Conservation (phyloP, 2,113 vertebrate species). For the Microcebus murinus region DNA sequence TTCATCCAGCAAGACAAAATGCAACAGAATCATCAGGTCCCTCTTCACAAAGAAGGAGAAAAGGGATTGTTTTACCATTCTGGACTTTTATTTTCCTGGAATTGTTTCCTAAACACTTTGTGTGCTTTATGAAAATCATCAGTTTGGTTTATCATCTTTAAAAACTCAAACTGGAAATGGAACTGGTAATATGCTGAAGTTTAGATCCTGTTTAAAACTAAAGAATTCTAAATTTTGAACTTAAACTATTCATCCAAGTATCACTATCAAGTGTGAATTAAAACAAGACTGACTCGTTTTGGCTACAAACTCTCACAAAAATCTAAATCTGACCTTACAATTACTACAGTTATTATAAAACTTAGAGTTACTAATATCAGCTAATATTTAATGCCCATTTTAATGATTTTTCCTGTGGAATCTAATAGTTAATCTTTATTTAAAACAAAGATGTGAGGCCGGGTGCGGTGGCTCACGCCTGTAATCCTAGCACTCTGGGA, state of each 20-base stretch:
- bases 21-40: not conserved
- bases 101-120: conserved; percentile 3
- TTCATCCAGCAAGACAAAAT: conserved; percentile 26
- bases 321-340: not conserved
- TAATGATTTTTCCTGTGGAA: not conserved
- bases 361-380: conserved; percentile 7
- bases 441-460: not conserved
- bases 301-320: conserved; percentile 12
- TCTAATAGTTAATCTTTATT: not conserved
- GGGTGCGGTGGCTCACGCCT: too few species aligned
- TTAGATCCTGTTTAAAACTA: conserved; percentile 6
- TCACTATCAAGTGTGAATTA: not conserved
- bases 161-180: conserved; percentile 17
- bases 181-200: conserved; percentile 22
- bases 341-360: not conserved
- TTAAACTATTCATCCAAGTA: not conserved
- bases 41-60: not conserved
- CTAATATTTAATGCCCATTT: conserved; percentile 23
- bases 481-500: too few species aligned
- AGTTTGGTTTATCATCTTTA: conserved; percentile 35
- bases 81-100: not conserved
- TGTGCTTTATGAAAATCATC: conserved; percentile 12
- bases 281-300: not conserved
- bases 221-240: conserved; percentile 30
- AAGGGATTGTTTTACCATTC: not conserved